phyloP scores from a whole-genome alignment of 2,113 vertebrate species.

The Megaceryle torquata region DNA sequence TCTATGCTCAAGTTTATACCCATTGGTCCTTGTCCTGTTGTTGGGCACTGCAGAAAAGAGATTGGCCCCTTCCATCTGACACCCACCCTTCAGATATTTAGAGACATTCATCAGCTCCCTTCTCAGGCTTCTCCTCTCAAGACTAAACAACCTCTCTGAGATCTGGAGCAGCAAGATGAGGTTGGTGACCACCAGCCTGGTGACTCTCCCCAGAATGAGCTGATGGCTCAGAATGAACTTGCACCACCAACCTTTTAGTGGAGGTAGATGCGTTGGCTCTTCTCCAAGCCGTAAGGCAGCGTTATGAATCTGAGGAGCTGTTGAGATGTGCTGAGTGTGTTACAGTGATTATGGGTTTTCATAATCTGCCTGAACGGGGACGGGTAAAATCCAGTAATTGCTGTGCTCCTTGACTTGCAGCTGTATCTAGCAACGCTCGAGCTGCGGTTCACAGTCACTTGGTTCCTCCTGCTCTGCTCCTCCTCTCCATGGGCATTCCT shows the following conservation, averaged over 20 bases:
- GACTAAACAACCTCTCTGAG: accelerated
- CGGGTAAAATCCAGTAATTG: not conserved
- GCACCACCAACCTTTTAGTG: not conserved
- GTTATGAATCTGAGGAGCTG: not conserved
- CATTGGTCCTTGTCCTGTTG: not conserved
- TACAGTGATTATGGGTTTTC: not conserved
- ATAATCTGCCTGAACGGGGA: not conserved
- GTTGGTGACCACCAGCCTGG: not conserved
- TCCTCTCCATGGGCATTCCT: not conserved
- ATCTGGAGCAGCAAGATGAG: not conserved
- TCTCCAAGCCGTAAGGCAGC: accelerated
- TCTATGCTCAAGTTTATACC: too few species aligned
- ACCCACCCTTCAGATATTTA: too few species aligned
- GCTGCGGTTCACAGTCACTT: not conserved
- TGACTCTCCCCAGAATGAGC: not conserved
- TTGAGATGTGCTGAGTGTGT: not conserved
- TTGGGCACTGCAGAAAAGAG: too few species aligned
- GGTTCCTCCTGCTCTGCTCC: not conserved
- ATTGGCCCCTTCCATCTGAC: too few species aligned
- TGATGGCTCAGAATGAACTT: not conserved
- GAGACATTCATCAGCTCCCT: too few species aligned
- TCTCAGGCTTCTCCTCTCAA: too few species aligned
- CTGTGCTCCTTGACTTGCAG: not conserved
- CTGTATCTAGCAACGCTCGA: not conserved
- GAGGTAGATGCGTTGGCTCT: not conserved